phyloP scores from a whole-genome alignment of 2,113 vertebrate genomes.

The Calidris pugnax region DNA sequence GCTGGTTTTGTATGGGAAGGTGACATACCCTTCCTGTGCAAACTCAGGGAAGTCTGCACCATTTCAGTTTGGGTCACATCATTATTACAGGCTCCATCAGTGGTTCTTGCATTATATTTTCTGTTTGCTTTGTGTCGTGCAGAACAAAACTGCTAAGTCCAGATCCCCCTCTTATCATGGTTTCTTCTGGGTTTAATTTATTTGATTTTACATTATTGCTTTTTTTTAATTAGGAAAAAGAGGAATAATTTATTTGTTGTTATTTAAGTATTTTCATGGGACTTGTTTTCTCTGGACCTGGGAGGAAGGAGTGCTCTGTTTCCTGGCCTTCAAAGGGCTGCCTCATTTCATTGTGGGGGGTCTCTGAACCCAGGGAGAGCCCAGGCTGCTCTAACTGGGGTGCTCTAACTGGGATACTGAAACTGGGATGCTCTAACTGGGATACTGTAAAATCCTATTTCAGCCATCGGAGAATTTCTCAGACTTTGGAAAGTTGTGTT shows the following conservation, averaged over 20 bases:
- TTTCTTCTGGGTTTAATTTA: background rate
- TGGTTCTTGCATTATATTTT: background rate
- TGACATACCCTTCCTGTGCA: background rate
- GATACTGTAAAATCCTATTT: background rate
- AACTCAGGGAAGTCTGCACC: background rate
- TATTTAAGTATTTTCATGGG: background rate
- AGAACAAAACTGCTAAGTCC: background rate
- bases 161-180: background rate
- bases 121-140: background rate
- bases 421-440: background rate
- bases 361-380: background rate
- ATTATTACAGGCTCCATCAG: background rate
- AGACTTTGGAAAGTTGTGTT: background rate
- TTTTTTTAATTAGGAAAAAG: background rate
- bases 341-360: background rate
- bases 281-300: background rate
- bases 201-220: background rate
- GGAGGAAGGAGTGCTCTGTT: background rate
- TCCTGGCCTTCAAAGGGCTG: background rate
- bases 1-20: background rate
- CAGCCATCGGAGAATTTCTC: background rate
- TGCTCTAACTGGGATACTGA: background rate
- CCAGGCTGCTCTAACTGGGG: background rate
- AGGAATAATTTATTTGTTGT: constrained; percentile 4
- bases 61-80: rapidly evolving